Evolutionary conservation across 2,113 vertebrate genomes (phyloP).

Genomic region (Misgurnus mizolepis): DNA sequence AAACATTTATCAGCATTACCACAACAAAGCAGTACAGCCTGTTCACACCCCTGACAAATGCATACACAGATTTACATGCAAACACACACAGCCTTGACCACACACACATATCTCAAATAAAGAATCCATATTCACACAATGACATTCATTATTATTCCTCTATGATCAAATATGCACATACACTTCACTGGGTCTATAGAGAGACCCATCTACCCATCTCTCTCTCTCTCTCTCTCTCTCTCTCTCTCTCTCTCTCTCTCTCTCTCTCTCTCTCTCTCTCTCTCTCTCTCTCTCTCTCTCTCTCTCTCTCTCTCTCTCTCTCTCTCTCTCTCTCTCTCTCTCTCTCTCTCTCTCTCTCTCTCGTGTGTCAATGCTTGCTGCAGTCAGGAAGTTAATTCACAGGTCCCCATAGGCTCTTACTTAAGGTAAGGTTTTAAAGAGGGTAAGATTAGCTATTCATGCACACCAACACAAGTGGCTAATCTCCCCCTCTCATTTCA

Average conservation of each 20-base stretch:
- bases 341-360: too few species aligned
- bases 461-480: conserved; percentile 43
- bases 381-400: conserved; percentile 38
- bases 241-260: too few species aligned
- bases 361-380: not conserved
- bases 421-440: conserved; percentile 50
- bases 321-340: too few species aligned
- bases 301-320: not conserved
- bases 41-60: conserved; percentile 24
- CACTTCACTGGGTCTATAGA: conserved; percentile 17
- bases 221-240: not conserved
- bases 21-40: not conserved
- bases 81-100: conserved; percentile 26
- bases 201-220: conserved; percentile 19
- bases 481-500: conserved; percentile 37
- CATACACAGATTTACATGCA: conserved; percentile 1
- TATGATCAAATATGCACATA: conserved; percentile 45
- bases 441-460: conserved; percentile 55
- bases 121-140: conserved; percentile 17
- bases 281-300: not conserved
- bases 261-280: too few species aligned
- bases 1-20: conserved; percentile 29
- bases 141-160: conserved; percentile 26
- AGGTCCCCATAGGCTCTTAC: conserved; percentile 39
- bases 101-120: not conserved